Percentiles rank a stretch among this genome's conserved stretches.
phyloP scores from a whole-genome alignment of 30 jellyfish, hydroid and myxozoan genomes.

The Pelagia noctiluca region DNA sequence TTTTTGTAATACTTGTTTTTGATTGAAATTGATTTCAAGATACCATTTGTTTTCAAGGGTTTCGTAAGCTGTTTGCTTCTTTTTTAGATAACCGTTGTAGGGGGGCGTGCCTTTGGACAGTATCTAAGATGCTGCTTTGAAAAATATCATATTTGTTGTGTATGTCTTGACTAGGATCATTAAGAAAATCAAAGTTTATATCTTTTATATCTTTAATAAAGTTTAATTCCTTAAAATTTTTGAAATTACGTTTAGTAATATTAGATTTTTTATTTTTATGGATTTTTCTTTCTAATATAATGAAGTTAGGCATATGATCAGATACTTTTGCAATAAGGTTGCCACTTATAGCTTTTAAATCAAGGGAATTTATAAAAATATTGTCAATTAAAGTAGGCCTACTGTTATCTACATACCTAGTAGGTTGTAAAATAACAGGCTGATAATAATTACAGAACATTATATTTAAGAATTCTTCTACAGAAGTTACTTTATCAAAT shows the following conservation, averaged over 20 bases:
- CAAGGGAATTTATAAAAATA: not conserved
- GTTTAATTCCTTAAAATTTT: not conserved
- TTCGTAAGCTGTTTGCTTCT: not conserved
- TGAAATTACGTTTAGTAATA: not conserved
- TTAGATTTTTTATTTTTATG: constrained; percentile 2
- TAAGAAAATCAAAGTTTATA: constrained; percentile 6
- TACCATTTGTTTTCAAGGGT: constrained; percentile 13
- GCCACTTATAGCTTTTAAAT: constrained; percentile 27
- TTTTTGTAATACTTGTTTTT: constrained; percentile 17
- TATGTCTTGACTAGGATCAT: constrained; percentile 18
- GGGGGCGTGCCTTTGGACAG: constrained; percentile 20
- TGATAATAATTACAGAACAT: constrained; percentile 10
- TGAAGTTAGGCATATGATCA: constrained; percentile 12
- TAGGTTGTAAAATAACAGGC: constrained; percentile 24
- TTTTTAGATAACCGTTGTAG: constrained; percentile 16
- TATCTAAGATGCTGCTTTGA: constrained; percentile 5
- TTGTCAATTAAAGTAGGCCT: constrained; percentile 18
- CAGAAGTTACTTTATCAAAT: constrained; percentile 20
- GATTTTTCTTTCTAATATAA: constrained; percentile 12
- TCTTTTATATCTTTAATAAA: constrained; percentile 15
- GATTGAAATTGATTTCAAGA: constrained; percentile 10
- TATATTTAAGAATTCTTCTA: constrained; percentile 13
- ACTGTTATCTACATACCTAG: not conserved
- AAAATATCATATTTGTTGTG: not conserved
- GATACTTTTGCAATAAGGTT: constrained; percentile 21